Evolutionary conservation across 1,140 invertebrate species (phyloP).

Genomic region (Octopus sinensis): DNA sequence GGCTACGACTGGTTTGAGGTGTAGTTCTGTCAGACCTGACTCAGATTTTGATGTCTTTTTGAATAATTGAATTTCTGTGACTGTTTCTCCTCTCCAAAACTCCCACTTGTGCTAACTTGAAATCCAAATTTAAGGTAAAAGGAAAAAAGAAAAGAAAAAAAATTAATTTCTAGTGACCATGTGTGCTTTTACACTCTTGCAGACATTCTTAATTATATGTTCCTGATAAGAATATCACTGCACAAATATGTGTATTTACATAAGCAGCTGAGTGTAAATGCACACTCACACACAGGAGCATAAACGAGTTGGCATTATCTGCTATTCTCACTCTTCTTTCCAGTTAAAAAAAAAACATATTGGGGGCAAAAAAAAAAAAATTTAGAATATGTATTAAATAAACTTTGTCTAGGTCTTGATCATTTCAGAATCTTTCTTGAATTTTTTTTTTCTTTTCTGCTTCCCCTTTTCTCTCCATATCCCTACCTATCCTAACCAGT

Average conservation of each 20-base stretch:
- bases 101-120: background rate
- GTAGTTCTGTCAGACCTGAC: background rate
- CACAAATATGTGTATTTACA: too few relatives aligned
- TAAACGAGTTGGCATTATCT: too few relatives aligned
- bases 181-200: too few relatives aligned
- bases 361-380: background rate
- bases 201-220: too few relatives aligned
- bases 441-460: background rate
- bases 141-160: background rate
- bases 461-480: background rate
- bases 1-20: background rate
- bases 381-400: background rate
- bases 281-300: too few relatives aligned
- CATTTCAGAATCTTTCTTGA: background rate
- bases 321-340: too few relatives aligned
- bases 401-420: conserved; percentile 1
- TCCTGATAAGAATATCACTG: too few relatives aligned
- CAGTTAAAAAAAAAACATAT: too few relatives aligned
- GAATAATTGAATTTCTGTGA: conserved; percentile 8
- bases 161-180: too few relatives aligned
- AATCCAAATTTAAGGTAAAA: background rate
- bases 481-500: background rate
- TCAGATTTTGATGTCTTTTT: background rate
- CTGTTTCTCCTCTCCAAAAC: background rate
- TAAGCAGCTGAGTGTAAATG: too few relatives aligned